These are phyloP conservation scores for Oegoconia quadripuncta DNA, from an alignment of 2,888 invertebrate species.

Conservation along the genomic window DNA sequence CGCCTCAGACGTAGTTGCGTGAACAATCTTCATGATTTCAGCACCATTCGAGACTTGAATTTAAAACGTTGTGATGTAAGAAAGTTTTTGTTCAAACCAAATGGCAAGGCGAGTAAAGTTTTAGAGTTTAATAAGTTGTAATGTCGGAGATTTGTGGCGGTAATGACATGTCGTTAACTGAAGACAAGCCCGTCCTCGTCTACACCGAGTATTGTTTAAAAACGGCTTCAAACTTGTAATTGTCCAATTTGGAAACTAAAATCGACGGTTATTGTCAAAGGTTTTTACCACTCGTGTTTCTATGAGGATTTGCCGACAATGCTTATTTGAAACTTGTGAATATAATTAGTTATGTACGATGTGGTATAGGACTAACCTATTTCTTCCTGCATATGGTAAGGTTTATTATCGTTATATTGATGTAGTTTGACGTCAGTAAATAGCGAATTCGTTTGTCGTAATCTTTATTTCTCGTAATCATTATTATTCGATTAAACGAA, in stretches of 20 bases:
- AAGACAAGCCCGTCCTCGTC: slow-evolving; percentile 45
- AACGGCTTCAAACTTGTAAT: slow-evolving; percentile 39
- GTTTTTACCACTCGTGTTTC: neutral
- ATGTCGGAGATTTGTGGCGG: slow-evolving; percentile 72
- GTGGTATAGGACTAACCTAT: too few species aligned
- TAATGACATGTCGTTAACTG: slow-evolving; percentile 68
- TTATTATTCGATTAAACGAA: too few species aligned
- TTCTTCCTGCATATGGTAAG: too few species aligned
- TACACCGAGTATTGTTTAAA: slow-evolving; percentile 41
- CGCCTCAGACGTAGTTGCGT: slow-evolving; percentile 22
- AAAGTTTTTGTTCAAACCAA: slow-evolving; percentile 71
- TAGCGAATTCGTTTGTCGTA: too few species aligned
- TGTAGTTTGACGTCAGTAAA: too few species aligned
- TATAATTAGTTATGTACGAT: too few species aligned
- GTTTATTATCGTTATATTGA: too few species aligned
- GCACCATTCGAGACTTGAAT: slow-evolving; percentile 58
- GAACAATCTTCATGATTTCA: slow-evolving; percentile 29
- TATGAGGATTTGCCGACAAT: neutral
- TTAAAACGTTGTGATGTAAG: slow-evolving; percentile 70
- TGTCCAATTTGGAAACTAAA: slow-evolving; percentile 44
- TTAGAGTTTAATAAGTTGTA: slow-evolving; percentile 75
- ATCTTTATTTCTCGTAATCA: too few species aligned
- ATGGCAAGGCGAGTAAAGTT: slow-evolving; percentile 68
- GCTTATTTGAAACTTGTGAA: neutral
- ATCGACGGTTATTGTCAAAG: slow-evolving; percentile 27